Percentiles rank a stretch among this genome's conserved stretches.
phyloP scores from a whole-genome alignment of 2,113 vertebrate species.

The Salvelinus sp. region DNA sequence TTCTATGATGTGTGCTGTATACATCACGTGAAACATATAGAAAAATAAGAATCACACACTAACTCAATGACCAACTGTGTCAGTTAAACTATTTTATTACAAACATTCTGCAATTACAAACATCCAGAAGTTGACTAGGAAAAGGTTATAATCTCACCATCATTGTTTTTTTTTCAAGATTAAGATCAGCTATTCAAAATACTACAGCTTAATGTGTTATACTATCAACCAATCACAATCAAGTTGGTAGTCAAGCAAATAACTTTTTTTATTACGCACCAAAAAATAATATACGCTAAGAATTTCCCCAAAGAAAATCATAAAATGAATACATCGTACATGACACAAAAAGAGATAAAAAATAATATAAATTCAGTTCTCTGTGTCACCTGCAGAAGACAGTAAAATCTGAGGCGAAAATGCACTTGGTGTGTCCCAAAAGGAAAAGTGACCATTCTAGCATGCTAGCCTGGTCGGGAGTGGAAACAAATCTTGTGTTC shows the following conservation, averaged over 20 bases:
- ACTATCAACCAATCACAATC: conserved; percentile 50
- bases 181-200: conserved; percentile 63
- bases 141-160: conserved; percentile 47
- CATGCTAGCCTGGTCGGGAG: conserved; percentile 47
- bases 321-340: conserved; percentile 62
- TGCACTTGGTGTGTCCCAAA: conserved; percentile 44
- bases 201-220: conserved; percentile 67
- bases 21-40: neutral
- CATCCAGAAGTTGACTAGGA: conserved; percentile 68
- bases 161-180: conserved; percentile 47
- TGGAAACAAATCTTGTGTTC: conserved; percentile 42
- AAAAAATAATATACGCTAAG: conserved; percentile 44
- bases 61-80: conserved; percentile 24
- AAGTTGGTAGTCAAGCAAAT: conserved; percentile 61
- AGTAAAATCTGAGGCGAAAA: conserved; percentile 39
- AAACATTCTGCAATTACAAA: conserved; percentile 77
- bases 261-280: neutral
- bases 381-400: conserved; percentile 38
- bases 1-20: conserved; percentile 3
- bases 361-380: conserved; percentile 41
- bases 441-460: conserved; percentile 24
- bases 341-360: conserved; percentile 36
- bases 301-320: conserved; percentile 49
- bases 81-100: conserved; percentile 77
- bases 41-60: neutral